Evolutionary conservation across 2,113 vertebrate genomes (phyloP).

Genomic region (Tyto alba): DNA sequence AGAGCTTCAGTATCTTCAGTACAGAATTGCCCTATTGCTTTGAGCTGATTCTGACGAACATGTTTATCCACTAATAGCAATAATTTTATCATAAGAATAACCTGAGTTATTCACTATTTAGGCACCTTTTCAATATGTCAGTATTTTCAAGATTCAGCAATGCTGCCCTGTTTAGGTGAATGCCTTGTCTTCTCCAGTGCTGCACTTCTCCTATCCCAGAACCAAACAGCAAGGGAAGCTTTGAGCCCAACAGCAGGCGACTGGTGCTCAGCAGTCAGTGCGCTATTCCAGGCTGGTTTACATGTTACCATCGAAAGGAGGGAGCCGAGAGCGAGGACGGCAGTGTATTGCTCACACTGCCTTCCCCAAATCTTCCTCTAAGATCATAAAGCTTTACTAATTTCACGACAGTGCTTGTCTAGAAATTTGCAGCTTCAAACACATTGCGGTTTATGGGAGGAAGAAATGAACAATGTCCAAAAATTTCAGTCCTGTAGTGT

Average conservation of each 20-base stretch:
- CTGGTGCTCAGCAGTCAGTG: background rate
- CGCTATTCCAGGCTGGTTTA: background rate
- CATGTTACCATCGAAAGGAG: background rate
- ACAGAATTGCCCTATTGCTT: background rate
- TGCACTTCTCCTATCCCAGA: background rate
- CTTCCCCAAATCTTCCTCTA: background rate
- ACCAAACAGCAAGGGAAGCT: background rate
- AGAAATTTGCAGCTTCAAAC: background rate
- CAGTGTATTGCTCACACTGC: background rate
- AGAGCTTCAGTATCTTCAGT: background rate
- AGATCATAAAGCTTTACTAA: background rate
- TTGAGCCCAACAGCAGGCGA: background rate
- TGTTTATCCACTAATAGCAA: background rate
- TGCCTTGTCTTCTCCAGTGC: background rate
- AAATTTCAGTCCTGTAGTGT: background rate
- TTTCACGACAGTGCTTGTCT: background rate
- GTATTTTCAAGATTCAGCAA: background rate
- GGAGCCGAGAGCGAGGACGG: background rate
- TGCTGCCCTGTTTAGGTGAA: background rate
- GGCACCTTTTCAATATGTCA: background rate
- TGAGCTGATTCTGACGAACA: background rate
- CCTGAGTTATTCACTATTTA: background rate
- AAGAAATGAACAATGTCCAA: background rate
- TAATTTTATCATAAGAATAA: background rate
- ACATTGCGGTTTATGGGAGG: background rate